These are phyloP conservation scores for Ceratotherium simum DNA, from an alignment of 2,113 vertebrate genomes.

Conservation along the genomic window DNA sequence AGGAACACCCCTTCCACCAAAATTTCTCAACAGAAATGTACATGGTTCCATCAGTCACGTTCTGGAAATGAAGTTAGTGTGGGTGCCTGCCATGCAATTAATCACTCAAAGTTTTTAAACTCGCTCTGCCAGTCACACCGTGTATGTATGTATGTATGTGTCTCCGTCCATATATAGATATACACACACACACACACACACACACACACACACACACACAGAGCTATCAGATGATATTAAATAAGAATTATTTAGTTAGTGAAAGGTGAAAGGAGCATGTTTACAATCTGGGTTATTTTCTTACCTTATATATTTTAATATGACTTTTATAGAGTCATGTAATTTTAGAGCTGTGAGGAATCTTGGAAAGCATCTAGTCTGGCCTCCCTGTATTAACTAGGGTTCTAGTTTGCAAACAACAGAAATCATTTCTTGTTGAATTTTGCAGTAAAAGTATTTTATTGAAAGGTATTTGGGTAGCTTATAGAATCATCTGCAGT, in stretches of 20 bases:
- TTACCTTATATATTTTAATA: slow-evolving; percentile 20
- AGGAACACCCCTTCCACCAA: slow-evolving; percentile 70
- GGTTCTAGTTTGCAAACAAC: background rate
- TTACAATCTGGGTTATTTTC: slow-evolving; percentile 9
- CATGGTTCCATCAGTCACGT: slow-evolving; percentile 63
- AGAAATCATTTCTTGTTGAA: slow-evolving; percentile 26
- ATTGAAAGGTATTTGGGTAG: background rate
- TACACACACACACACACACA: background rate
- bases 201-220: background rate
- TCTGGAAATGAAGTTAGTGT: slow-evolving; percentile 61
- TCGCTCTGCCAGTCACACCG: slow-evolving; percentile 71
- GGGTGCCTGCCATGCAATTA: slow-evolving; percentile 68
- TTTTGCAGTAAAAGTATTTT: slow-evolving; percentile 27
- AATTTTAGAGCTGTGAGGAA: slow-evolving; percentile 9
- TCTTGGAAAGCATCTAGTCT: background rate
- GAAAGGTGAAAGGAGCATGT: background rate
- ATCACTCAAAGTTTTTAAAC: slow-evolving; percentile 72
- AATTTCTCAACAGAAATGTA: slow-evolving; percentile 70
- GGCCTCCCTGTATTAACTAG: background rate
- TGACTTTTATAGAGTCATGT: background rate
- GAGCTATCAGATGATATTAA: background rate
- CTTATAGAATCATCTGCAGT: background rate
- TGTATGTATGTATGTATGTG: background rate
- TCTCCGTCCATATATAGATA: no score
- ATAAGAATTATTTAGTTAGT: slow-evolving; percentile 23